Evolutionary conservation across 2,888 invertebrate genomes (phyloP).

Genomic region (Diaphora mendica): DNA sequence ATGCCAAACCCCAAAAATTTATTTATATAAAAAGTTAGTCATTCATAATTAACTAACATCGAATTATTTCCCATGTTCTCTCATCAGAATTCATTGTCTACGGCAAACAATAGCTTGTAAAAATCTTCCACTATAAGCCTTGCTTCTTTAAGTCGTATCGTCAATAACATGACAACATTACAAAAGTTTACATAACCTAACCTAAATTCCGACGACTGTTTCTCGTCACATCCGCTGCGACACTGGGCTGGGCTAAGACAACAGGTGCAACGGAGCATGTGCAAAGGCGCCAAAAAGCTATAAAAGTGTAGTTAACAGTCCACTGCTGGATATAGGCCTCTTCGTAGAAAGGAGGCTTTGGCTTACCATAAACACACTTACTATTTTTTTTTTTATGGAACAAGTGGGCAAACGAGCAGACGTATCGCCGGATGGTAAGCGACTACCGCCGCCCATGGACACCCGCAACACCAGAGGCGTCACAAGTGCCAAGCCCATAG

Average conservation of each 20-base stretch:
- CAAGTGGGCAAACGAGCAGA: too few species aligned
- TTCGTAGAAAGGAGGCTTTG: too few species aligned
- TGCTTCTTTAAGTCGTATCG: not conserved
- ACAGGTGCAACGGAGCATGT: slow-evolving; percentile 15
- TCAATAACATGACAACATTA: not conserved
- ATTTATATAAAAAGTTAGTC: too few species aligned
- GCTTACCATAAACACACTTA: too few species aligned
- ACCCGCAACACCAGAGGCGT: too few species aligned
- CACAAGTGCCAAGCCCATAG: too few species aligned
- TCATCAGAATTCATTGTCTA: not conserved
- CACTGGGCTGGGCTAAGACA: slow-evolving; percentile 30
- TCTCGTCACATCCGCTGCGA: slow-evolving; percentile 24
- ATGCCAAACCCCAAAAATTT: too few species aligned
- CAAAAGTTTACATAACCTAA: slow-evolving; percentile 35
- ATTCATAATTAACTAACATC: not conserved
- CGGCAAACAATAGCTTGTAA: not conserved
- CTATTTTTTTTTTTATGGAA: too few species aligned
- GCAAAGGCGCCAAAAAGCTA: not conserved
- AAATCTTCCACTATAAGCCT: not conserved
- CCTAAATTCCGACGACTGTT: slow-evolving; percentile 37
- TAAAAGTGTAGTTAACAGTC: too few species aligned
- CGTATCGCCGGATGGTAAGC: too few species aligned
- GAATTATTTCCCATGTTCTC: not conserved
- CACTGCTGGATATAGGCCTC: too few species aligned
- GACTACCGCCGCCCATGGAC: too few species aligned